These are phyloP conservation scores for Ichneumoninae sp. DNA, from an alignment of 2,888 invertebrate genomes.

Conservation along the genomic window DNA sequence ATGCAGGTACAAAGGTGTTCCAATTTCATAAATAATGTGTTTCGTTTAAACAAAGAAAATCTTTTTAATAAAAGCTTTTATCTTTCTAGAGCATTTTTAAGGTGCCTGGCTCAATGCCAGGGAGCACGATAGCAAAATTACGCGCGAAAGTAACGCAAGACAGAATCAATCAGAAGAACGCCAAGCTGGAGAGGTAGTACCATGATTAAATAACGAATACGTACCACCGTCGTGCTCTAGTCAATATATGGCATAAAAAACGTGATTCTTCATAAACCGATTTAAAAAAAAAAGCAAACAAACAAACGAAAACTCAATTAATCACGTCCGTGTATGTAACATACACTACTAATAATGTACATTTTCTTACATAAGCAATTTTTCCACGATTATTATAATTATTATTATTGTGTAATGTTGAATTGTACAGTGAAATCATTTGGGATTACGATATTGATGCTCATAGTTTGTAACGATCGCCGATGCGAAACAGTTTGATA, in stretches of 20 bases:
- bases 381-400: constrained; percentile 51
- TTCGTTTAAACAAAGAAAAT: constrained; percentile 4
- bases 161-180: constrained; percentile 84
- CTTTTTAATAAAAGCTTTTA: constrained; percentile 39
- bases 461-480: constrained; percentile 52
- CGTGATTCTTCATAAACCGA: constrained; percentile 20
- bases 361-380: constrained; percentile 53
- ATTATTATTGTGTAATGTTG: constrained; percentile 31
- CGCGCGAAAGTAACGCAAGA: constrained; percentile 86
- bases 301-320: constrained; percentile 42
- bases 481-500: constrained; percentile 39
- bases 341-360: constrained; percentile 55
- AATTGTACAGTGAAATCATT: constrained; percentile 49
- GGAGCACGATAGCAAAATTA: constrained; percentile 87
- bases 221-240: constrained; percentile 63
- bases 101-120: constrained; percentile 91
- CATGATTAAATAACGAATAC: constrained; percentile 48
- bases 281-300: neutral
- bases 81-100: constrained; percentile 91
- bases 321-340: constrained; percentile 54
- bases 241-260: constrained; percentile 56
- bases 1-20: constrained; percentile 88
- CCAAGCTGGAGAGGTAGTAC: constrained; percentile 80
- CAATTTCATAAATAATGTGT: neutral
- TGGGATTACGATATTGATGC: constrained; percentile 39